These are phyloP conservation scores for Diglossa brunneiventris DNA, from an alignment of 2,113 vertebrate genomes.

Conservation along the genomic window DNA sequence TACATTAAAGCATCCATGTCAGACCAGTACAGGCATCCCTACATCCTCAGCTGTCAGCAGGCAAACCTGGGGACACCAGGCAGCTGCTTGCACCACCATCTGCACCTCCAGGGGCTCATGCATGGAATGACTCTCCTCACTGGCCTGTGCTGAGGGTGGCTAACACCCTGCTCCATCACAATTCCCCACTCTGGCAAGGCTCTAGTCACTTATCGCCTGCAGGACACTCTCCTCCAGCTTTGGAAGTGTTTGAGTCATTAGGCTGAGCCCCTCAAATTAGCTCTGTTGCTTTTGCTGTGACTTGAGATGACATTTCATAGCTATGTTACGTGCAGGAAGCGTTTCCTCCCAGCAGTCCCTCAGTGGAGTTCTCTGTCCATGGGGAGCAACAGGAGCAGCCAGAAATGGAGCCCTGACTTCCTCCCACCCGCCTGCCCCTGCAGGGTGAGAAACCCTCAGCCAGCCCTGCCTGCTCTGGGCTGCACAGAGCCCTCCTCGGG, in stretches of 20 bases:
- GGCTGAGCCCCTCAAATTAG: neutral
- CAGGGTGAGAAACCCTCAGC: rapidly evolving
- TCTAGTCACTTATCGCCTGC: neutral
- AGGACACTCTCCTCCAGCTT: neutral
- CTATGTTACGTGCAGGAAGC: neutral
- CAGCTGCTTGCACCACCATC: neutral
- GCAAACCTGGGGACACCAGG: neutral
- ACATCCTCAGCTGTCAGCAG: neutral
- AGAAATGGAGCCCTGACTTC: neutral
- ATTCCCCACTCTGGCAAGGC: neutral
- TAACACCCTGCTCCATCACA: neutral
- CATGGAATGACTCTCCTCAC: neutral
- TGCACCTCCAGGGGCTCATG: neutral
- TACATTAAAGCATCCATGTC: neutral
- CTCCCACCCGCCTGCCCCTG: neutral
- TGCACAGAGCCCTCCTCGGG: rapidly evolving
- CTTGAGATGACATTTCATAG: neutral
- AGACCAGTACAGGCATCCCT: neutral
- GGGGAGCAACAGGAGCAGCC: neutral
- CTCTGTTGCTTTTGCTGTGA: rapidly evolving
- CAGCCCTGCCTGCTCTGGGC: rapidly evolving
- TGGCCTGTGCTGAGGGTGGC: neutral
- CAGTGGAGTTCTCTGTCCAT: rapidly evolving
- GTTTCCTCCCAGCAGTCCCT: neutral
- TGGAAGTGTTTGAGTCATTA: neutral